Evolutionary conservation across 2,888 invertebrate genomes (phyloP), one percentile per base, ranked within the genome.

Genomic region (Eupithecia pulchellata): DNA sequence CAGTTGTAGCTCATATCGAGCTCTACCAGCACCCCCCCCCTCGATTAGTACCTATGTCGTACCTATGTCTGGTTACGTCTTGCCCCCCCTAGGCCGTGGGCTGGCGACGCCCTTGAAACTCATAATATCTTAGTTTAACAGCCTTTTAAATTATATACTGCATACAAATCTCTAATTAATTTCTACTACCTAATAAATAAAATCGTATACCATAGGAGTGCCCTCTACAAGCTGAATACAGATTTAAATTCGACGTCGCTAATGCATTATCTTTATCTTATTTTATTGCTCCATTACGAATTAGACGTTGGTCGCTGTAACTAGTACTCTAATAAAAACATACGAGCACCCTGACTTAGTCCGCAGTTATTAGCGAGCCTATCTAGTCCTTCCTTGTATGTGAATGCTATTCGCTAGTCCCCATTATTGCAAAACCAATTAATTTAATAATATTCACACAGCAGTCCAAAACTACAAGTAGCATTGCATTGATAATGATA

Each of bases 121-220:
- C 58, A 30, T 58, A 17, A 30, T 30, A 58, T 17, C 17, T 47
- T 3, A 58, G 8, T 58, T 27, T 27, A 25, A 27, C n/a, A 29
- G 30, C 30, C 17, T 14, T 29, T 30, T 27, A 30, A 17, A 13
- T 17, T 6, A 27, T 27, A 27, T 27, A 27, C 27, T 29, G 55
- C 27, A 20, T 20, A 47, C 52, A 61, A 63, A 61, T 69, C 39
- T 72, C 61, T 67, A 74, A 74, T 76, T 75, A 64, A 72, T 71
- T 70, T 64, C 67, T 65, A 61, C 11, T n/a, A n/a, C n/a, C n/a
- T n/a, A n/a, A n/a, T n/a, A n/a, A n/a, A n/a, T n/a, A 34, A 5
- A 29, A 29, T 57, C 29, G 29, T 57, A 29, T 29, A 17, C 34
- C 5, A 30, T 25, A 36, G 36, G 34, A 61, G 34, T 61, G 60